Conservation (phyloP, 2,113 vertebrate species). For the Nasalis larvatus region DNA sequence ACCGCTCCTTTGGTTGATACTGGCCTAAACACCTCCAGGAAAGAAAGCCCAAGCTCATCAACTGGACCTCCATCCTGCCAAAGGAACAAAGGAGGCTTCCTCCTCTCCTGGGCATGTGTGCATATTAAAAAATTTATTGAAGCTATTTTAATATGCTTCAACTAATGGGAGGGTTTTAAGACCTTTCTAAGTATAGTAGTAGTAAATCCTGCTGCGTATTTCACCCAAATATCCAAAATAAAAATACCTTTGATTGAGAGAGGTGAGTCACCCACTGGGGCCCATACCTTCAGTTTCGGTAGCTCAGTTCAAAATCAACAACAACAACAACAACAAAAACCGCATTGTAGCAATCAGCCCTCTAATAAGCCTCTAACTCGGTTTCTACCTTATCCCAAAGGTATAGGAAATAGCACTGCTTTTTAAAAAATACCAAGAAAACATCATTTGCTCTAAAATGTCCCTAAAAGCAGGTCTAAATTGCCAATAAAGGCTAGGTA, state of each 20-base stretch:
- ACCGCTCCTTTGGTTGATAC: not conserved
- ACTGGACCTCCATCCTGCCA: slow-evolving; percentile 34
- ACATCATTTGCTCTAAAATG: slow-evolving; percentile 91
- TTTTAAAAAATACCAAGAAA: slow-evolving; percentile 89
- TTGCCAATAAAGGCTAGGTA: slow-evolving; percentile 91
- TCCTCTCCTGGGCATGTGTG: slow-evolving; percentile 59
- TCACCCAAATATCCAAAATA: slow-evolving; percentile 73
- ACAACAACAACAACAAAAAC: slow-evolving; percentile 67
- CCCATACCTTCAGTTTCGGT: slow-evolving; percentile 73
- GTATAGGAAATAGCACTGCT: slow-evolving; percentile 87
- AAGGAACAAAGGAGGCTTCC: slow-evolving; percentile 59
- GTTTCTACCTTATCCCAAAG: slow-evolving; percentile 90
- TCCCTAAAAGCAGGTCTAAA: slow-evolving; percentile 92
- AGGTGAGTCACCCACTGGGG: slow-evolving; percentile 54
- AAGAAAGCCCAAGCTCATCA: not conserved
- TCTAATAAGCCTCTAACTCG: slow-evolving; percentile 89
- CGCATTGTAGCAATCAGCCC: slow-evolving; percentile 86
- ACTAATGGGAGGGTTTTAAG: slow-evolving; percentile 76
- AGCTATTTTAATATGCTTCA: slow-evolving; percentile 68
- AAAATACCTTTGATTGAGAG: slow-evolving; percentile 54
- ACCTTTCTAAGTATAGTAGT: slow-evolving; percentile 47
- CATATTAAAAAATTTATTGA: slow-evolving; percentile 71
- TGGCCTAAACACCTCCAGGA: slow-evolving; percentile 18
- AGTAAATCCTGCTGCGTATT: slow-evolving; percentile 69
- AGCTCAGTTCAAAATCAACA: slow-evolving; percentile 60